A percentile compares a stretch with the other conserved stretches of the same genome.
phyloP scores from a whole-genome alignment of 2,113 vertebrate species.

The Chloroceryle aenea region DNA sequence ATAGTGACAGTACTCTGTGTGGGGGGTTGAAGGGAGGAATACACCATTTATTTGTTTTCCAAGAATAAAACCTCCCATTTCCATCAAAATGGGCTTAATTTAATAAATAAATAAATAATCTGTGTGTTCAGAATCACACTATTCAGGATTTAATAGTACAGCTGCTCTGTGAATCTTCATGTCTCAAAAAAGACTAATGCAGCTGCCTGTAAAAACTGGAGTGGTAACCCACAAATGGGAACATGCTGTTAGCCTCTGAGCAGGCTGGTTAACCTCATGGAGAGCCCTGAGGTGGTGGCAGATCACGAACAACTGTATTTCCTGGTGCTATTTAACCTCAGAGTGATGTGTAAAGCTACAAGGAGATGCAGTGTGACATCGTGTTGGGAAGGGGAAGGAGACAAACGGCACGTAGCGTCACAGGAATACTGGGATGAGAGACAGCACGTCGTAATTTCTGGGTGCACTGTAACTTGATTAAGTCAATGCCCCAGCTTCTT shows the following conservation, averaged over 20 bases:
- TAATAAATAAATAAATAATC: neutral
- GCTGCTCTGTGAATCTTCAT: neutral
- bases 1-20: neutral
- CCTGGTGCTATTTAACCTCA: neutral
- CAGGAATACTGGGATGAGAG: neutral
- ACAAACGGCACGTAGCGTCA: neutral
- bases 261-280: neutral
- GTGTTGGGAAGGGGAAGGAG: neutral
- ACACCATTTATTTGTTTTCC: neutral
- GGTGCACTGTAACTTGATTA: neutral
- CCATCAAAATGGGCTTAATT: neutral
- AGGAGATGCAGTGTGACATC: neutral
- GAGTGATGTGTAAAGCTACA: neutral
- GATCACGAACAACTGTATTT: neutral
- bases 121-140: neutral
- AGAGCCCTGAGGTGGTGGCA: neutral
- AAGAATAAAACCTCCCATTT: neutral
- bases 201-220: neutral
- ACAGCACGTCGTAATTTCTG: neutral
- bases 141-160: neutral
- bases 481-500: neutral
- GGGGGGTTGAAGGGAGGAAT: neutral
- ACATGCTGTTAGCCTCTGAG: neutral
- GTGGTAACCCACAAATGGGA: neutral
- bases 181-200: constrained; percentile 1